phyloP scores from a whole-genome alignment of 2,113 vertebrate genomes.

The Mormoops blainvillei region DNA sequence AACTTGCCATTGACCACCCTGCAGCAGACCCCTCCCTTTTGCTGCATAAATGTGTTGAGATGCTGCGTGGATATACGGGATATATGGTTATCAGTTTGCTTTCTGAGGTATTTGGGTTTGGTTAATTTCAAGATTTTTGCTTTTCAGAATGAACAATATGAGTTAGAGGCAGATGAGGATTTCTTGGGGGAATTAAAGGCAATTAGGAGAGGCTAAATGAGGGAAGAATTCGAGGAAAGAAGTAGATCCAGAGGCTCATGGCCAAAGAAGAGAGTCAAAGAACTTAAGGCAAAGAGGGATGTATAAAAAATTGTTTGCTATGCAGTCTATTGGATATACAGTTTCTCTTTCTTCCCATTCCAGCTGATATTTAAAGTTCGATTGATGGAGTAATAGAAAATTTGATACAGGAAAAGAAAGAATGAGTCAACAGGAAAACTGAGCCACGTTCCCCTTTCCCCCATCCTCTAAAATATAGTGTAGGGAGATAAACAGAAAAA shows the following conservation, averaged over 20 bases:
- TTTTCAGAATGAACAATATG: neutral
- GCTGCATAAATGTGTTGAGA: neutral
- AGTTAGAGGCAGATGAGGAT: neutral
- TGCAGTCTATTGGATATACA: neutral
- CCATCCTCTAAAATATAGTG: neutral
- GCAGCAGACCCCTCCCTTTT: neutral
- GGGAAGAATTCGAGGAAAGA: neutral
- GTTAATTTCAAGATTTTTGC: neutral
- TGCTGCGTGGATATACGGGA: neutral
- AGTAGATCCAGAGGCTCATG: neutral
- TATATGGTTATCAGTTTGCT: neutral
- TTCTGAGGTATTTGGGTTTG: neutral
- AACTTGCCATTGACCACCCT: neutral
- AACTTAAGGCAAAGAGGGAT: neutral
- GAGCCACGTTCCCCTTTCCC: fast-evolving
- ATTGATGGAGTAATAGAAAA: neutral
- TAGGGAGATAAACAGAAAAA: neutral
- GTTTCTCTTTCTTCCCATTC: neutral
- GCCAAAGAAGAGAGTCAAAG: neutral
- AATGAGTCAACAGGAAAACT: neutral
- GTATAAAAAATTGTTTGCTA: neutral
- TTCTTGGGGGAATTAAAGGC: neutral
- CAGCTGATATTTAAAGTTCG: conserved; percentile 15
- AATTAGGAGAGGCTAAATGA: neutral
- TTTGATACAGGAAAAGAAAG: neutral